Evolutionary conservation across 2,888 invertebrate species (phyloP).

Genomic region (Odontocerum albicorne): DNA sequence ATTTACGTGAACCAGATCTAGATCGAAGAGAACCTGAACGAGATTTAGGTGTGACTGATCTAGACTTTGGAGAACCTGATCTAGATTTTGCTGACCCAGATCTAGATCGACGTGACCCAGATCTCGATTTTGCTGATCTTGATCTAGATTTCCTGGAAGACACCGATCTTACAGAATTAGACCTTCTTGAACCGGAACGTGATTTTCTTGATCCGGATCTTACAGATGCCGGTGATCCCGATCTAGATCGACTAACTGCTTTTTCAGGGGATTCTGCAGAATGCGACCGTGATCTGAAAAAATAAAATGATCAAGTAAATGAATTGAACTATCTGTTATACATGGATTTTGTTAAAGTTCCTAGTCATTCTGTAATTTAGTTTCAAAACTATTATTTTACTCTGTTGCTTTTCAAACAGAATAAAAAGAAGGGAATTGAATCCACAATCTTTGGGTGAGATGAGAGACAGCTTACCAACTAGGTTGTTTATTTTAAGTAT

Average conservation of each 20-base stretch:
- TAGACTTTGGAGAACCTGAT: constrained; percentile 37
- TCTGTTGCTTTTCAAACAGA: no score
- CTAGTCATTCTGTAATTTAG: no score
- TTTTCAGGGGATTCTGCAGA: constrained; percentile 21
- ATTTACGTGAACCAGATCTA: constrained; percentile 29
- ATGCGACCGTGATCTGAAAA: constrained; percentile 38
- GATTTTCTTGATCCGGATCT: constrained; percentile 38
- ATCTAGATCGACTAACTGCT: constrained; percentile 14
- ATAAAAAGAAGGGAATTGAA: no score
- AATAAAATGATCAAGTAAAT: not conserved
- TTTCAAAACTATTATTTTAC: no score
- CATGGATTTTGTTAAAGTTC: not conserved
- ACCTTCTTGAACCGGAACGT: constrained; percentile 17
- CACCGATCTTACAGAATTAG: constrained; percentile 37
- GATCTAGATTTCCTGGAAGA: constrained; percentile 43
- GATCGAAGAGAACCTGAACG: constrained; percentile 38
- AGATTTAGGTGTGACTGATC: constrained; percentile 38
- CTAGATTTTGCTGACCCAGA: constrained; percentile 38
- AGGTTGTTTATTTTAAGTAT: no score
- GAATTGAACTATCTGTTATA: not conserved
- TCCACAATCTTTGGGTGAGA: no score
- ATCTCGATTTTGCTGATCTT: constrained; percentile 40
- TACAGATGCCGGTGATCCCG: constrained; percentile 19
- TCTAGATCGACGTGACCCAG: constrained; percentile 34
- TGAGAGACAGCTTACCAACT: no score